Percentiles rank a stretch among this genome's conserved stretches.
Conservation (phyloP, 2,113 vertebrate species). For the Vicugna pacos region DNA sequence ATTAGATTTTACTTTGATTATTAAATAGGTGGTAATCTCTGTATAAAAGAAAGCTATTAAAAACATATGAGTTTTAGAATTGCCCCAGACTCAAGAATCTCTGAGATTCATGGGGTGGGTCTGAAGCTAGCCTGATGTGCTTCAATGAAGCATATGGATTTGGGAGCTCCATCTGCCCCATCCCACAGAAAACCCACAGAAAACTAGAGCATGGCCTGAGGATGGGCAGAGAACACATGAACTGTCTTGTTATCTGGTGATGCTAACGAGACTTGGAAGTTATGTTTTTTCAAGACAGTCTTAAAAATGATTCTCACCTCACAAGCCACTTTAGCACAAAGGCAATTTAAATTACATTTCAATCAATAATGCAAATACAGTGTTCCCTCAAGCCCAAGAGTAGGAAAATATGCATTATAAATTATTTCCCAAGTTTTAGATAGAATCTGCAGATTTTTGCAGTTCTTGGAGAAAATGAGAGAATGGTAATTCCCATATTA, state of each 20-base stretch:
- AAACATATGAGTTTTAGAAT: background rate
- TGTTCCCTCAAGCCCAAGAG: background rate
- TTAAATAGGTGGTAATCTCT: background rate
- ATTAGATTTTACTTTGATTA: background rate
- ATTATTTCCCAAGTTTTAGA: slow-evolving; percentile 8
- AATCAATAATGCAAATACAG: slow-evolving; percentile 67
- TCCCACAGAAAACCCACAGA: background rate
- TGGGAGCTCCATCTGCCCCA: background rate
- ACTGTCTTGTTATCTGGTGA: background rate
- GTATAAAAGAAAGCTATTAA: background rate
- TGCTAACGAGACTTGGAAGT: background rate
- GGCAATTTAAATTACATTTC: slow-evolving; percentile 49
- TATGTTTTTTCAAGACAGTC: background rate
- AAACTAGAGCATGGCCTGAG: background rate
- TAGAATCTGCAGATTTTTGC: background rate
- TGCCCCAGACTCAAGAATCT: background rate
- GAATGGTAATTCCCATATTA: background rate
- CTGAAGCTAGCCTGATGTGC: background rate
- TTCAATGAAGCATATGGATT: background rate
- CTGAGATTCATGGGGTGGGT: background rate
- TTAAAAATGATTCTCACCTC: slow-evolving; percentile 24
- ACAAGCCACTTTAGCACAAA: slow-evolving; percentile 23
- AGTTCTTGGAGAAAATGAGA: slow-evolving; percentile 39
- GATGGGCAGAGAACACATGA: background rate
- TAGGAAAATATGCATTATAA: slow-evolving; percentile 8